A percentile compares a stretch with the other conserved stretches of the same genome.
Evolutionary conservation across 2,113 vertebrate genomes (phyloP).

Genomic region (Chauna torquata): DNA sequence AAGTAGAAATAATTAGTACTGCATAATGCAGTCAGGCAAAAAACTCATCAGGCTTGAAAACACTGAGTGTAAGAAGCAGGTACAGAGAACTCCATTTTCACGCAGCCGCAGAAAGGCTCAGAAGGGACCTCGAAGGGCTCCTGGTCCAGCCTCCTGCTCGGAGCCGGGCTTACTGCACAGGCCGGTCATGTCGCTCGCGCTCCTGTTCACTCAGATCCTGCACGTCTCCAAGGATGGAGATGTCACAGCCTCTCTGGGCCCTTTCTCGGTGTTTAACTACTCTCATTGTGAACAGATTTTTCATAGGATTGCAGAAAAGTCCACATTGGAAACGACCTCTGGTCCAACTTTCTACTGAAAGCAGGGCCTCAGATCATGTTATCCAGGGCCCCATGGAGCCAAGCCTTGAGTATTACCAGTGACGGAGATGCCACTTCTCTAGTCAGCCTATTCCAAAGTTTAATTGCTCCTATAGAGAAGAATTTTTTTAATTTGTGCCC

Average conservation of each 20-base stretch:
- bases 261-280: neutral
- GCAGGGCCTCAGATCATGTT: neutral
- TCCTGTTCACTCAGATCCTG: neutral
- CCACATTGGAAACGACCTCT: neutral
- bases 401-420: neutral
- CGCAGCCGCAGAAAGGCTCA: neutral
- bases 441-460: neutral
- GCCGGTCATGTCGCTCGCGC: neutral
- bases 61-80: neutral
- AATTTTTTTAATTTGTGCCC: neutral
- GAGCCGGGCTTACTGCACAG: neutral
- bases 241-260: neutral
- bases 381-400: rapidly evolving
- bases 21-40: neutral
- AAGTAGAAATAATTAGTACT: neutral
- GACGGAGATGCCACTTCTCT: neutral
- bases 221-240: neutral
- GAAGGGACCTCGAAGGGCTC: neutral
- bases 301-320: neutral
- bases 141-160: neutral
- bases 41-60: neutral
- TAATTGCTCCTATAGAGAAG: neutral
- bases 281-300: neutral
- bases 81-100: neutral
- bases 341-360: neutral